Evolutionary conservation across 2,797 vertebrate species (phyloP), one percentile per base, ranked within the genome.

Genomic region (Falco novaeseelandiae): DNA sequence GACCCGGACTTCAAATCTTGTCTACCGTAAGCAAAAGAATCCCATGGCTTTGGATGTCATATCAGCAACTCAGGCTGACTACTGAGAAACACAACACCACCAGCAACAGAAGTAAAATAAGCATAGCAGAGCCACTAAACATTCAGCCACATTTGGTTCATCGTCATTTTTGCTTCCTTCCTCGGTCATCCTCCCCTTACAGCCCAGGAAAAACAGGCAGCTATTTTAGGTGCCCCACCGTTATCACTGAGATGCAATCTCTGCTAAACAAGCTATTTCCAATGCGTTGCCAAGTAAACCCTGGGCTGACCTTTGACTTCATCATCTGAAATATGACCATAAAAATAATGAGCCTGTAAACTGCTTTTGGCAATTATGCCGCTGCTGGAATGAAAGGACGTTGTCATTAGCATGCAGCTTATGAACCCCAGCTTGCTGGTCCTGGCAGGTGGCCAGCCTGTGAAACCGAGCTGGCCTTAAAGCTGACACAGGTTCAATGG

Each of bases 341-440:
- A 97, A 98, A 98, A 99, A 98, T 97, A 98, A 98, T 97, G 97
- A 98, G 97, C 98, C 98, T 98, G 97, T 98, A 98, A 99, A 98
- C 98, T 97, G 97, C 97, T 97, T 98, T 95, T 98, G 98, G 98
- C 98, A 98, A 99, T 99, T 99, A 98, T 98, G 98, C 98, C 77
- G 85, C 98, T 97, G 97, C 91, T 96, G 97, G 98, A 98, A 98
- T 98, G 98, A 99, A 98, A 98, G 98, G 98, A 98, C 97, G 90
- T 98, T 99, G 98, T 99, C 98, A 98, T 98, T 99, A 99, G 98
- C 97, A 98, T 98, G 98, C 97, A 87, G 97, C 98, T 98, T 99
- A 98, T 98, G 98, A 98, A 99, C 98, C 98, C 98, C 98, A 98
- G 98, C 98, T 98, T 98, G 98, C 97, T 86, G 95, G 96, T 96